Conservation (phyloP, 2,888 invertebrate species). For the Podotricha telesiphe region DNA sequence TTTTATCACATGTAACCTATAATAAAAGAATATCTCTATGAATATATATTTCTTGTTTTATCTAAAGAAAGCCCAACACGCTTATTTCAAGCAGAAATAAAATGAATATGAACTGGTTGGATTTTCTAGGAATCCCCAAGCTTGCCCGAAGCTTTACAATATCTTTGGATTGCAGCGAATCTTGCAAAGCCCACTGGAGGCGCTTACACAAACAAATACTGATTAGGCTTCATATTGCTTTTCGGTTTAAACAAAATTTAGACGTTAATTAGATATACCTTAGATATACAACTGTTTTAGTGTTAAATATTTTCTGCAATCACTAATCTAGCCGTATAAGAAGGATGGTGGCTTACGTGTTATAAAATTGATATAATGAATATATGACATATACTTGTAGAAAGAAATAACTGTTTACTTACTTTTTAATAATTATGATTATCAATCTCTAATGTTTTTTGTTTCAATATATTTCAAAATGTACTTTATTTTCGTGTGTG, state of each 20-base stretch:
- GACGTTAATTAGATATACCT: neutral
- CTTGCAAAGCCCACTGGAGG: constrained; percentile 27
- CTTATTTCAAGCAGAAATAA: constrained; percentile 26
- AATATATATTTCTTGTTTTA: neutral
- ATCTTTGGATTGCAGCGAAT: constrained; percentile 29
- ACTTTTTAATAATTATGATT: no score
- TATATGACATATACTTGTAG: no score
- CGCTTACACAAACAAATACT: constrained; percentile 23
- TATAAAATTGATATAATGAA: no score
- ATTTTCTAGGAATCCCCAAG: constrained; percentile 29
- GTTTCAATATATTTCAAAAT: no score
- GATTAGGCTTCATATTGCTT: constrained; percentile 24
- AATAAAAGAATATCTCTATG: neutral
- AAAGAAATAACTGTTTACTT: no score
- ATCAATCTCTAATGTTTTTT: no score
- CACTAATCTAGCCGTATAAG: neutral
- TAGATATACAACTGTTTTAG: neutral
- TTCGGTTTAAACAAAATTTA: constrained; percentile 10
- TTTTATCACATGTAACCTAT: neutral
- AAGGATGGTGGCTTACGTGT: no score
- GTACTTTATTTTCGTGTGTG: no score
- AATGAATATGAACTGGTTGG: constrained; percentile 29
- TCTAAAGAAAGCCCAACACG: neutral
- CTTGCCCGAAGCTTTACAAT: constrained; percentile 29
- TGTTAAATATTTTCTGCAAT: neutral